Conservation (phyloP, 2,797 vertebrate genomes). For the Hemitrygon akajei region DNA sequence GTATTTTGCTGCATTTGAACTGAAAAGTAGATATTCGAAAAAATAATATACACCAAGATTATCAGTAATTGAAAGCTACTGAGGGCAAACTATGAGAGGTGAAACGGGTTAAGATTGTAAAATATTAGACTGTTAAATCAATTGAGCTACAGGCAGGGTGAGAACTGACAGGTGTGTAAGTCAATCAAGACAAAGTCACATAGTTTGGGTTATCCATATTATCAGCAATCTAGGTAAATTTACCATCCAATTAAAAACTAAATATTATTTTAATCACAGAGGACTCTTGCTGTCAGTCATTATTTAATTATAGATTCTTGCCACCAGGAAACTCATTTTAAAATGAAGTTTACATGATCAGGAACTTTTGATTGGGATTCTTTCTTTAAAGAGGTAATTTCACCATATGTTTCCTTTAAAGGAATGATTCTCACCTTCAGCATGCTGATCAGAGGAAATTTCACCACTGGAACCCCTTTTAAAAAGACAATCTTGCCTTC, state of each 20-base stretch:
- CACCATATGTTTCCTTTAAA: not conserved
- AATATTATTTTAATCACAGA: not conserved
- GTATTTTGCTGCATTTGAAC: not conserved
- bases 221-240: not conserved
- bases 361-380: not conserved
- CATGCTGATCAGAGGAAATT: not conserved
- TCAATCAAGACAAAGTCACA: slow-evolving; percentile 10
- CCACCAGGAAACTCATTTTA: not conserved
- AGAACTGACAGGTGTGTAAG: slow-evolving; percentile 9
- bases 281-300: not conserved
- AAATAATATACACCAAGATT: not conserved
- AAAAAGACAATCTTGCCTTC: not conserved
- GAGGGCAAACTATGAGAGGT: not conserved
- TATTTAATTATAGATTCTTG: not conserved
- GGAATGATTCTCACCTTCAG: not conserved
- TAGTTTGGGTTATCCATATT: not conserved
- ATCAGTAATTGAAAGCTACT: slow-evolving; percentile 26
- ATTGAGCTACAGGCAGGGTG: not conserved
- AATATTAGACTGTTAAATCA: slow-evolving; percentile 9
- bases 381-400: not conserved
- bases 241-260: not conserved
- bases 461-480: not conserved
- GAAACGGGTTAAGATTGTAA: slow-evolving; percentile 8
- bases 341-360: not conserved
- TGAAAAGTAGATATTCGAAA: not conserved